Base-by-base conservation (phyloP, 2,113 vertebrate genomes). In the Nicator chloris region DNA sequence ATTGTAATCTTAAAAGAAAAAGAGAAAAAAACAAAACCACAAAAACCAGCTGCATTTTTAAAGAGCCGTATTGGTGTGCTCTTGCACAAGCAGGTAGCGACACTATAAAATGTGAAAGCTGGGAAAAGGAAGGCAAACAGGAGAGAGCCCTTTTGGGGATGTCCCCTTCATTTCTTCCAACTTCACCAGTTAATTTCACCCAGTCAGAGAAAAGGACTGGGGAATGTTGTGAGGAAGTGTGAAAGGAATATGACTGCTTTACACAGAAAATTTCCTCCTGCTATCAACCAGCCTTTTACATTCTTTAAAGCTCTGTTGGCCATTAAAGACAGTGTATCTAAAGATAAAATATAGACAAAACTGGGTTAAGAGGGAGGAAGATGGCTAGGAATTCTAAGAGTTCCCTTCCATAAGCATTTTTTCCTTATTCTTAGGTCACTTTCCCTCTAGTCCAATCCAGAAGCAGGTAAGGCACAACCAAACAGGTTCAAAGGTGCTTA, bases 1-100 rank as follows among this genome's bases (percentile, higher is more conserved):
- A 92, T 71, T 91, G 66, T 92, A 84, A 90, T 92, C 94, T 95
- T 63, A 59, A 89, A 95, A 82, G 27, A 14, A 84, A 73, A 54
- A n/a, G n/a, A n/a, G 40, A 49, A 59, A 57, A 42, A 70, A 33
- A 13, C 50, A 39, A 88, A 79, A 17, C 37, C 47, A 44, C 45
- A 72, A 31, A 47, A 84, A 49, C 13, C 35, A 84, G 66, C 53
- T 86, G 61, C 35, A 50, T 86, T 95, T 93, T 84, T 60, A 76
- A 89, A 93, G 72, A 88, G 68, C 69, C 60, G 12, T 30, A 13
- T 40, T 77, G 82, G 63, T 92, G 42, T 80, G 37, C 75, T 90
- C 27, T 13, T 37, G 66, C 65, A 70, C 42, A 91, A 79, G 47
- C 75, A 83, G 64, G 69, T 51, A 70, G 30, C 31, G 60, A 65